Conservation (phyloP, 2,888 invertebrate genomes). For the Athetis lepigone region DNA sequence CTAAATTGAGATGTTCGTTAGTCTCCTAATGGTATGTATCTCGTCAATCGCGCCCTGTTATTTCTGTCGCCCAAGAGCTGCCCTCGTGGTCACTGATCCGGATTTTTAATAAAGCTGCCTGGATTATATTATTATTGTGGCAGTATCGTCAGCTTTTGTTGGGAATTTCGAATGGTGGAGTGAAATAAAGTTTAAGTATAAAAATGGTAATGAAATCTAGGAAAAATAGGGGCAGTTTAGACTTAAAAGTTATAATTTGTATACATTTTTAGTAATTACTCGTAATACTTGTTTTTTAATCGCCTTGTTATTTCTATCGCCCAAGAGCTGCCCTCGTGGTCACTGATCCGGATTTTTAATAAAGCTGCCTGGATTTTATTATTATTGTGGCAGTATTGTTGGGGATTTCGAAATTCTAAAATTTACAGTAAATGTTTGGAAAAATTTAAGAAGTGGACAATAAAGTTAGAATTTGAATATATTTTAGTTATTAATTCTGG, state of each 20-base stretch:
- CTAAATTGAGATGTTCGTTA: conserved; percentile 86
- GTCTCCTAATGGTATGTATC: conserved; percentile 83
- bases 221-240: too few species aligned
- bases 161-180: too few species aligned
- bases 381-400: conserved; percentile 51
- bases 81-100: conserved; percentile 52
- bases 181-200: too few species aligned
- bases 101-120: conserved; percentile 61
- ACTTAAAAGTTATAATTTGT: too few species aligned
- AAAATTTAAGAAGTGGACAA: too few species aligned
- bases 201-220: too few species aligned
- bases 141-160: conserved; percentile 24
- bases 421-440: too few species aligned
- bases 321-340: conserved; percentile 65
- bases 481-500: too few species aligned
- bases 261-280: too few species aligned
- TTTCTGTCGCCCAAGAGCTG: conserved; percentile 74
- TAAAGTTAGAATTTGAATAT: too few species aligned
- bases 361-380: conserved; percentile 54
- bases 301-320: conserved; percentile 78
- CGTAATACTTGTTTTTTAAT: too few species aligned
- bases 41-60: conserved; percentile 79
- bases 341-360: conserved; percentile 62
- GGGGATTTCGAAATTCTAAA: too few species aligned
- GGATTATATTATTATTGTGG: conserved; percentile 59